Evolutionary conservation across 1,140 invertebrate genomes (phyloP).

Genomic region (Penaeus japonicus): DNA sequence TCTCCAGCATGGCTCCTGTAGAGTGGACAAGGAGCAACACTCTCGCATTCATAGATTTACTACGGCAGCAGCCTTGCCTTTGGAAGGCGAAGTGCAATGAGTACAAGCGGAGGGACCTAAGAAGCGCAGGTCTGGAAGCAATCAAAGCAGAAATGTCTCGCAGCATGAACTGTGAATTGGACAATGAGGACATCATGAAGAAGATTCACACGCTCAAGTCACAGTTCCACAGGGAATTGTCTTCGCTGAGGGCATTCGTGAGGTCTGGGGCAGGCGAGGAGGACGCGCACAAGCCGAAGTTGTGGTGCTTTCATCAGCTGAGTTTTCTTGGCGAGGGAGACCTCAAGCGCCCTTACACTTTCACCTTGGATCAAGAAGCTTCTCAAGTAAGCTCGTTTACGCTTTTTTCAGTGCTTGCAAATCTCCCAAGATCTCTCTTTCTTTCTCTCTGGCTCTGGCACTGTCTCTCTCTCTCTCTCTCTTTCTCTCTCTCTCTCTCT

Average conservation of each 20-base stretch:
- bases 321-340: background rate
- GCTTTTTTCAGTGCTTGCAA: background rate
- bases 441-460: too few species aligned
- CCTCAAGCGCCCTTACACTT: background rate
- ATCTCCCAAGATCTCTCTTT: too few species aligned
- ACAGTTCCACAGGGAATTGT: background rate
- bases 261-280: background rate
- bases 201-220: conserved; percentile 24
- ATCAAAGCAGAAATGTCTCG: background rate
- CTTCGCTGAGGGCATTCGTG: background rate
- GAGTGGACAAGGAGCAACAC: background rate
- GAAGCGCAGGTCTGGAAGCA: background rate
- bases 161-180: background rate
- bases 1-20: background rate
- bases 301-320: conserved; percentile 17
- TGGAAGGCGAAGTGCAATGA: background rate
- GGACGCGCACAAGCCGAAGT: background rate
- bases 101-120: background rate
- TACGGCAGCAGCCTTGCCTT: background rate
- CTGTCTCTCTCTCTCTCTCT: conserved; percentile 17
- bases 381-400: background rate
- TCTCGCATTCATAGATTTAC: background rate
- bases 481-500: too few species aligned
- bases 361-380: background rate
- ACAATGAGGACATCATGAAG: background rate